These are phyloP conservation scores for cattle (Bos taurus) DNA, from an alignment of 2,113 vertebrate genomes.

Conservation along the genomic window ARS-UCD2.0 NC_037340.1:54450501-54451000, in stretches of 20 bases:
- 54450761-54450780: accelerated
- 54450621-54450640: accelerated
- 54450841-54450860: accelerated
- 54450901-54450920: accelerated
- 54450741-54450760: accelerated
- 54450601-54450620: too few relatives aligned
- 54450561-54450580: too few relatives aligned
- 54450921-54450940: background rate
- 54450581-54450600: accelerated
- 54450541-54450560: accelerated
- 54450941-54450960: background rate
- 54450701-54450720: accelerated
- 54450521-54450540: conserved; percentile 85
- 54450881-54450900: background rate
- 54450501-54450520: conserved; percentile 91
- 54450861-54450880: accelerated
- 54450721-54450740: accelerated
- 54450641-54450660: background rate
- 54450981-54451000: background rate
- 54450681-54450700: background rate
- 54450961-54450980: background rate
- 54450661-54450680: accelerated
- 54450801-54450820: background rate
- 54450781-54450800: background rate
- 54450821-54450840: background rate